These are phyloP conservation scores for Myocastor coypus DNA, from an alignment of 2,113 vertebrate genomes.

Conservation along the genomic window DNA sequence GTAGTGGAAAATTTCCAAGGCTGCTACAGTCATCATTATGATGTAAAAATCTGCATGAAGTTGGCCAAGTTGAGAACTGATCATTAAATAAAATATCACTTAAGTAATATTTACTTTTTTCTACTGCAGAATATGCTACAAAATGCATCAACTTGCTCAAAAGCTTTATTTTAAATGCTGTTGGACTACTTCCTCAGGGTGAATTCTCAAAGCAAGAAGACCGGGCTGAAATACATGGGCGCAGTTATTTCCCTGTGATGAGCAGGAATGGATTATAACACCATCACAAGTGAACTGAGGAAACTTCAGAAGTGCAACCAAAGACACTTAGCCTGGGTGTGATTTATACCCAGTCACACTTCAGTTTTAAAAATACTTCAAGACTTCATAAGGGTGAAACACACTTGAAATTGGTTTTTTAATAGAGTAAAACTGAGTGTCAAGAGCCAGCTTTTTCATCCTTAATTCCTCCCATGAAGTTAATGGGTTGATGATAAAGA, in stretches of 20 bases:
- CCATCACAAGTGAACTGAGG: neutral
- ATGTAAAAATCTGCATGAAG: neutral
- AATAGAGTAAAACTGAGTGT: neutral
- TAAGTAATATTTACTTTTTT: neutral
- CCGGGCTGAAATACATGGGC: neutral
- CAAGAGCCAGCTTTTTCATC: neutral
- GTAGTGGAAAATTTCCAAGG: neutral
- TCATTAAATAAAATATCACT: neutral
- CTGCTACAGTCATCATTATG: neutral
- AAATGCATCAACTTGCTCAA: neutral
- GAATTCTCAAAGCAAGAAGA: neutral
- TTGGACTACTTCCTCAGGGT: neutral
- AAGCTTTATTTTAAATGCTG: neutral
- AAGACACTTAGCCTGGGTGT: neutral
- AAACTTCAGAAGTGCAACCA: neutral
- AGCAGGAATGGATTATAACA: neutral
- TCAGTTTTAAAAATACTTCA: constrained; percentile 1
- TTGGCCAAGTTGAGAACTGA: neutral
- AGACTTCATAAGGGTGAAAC: neutral
- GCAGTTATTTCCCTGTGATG: neutral
- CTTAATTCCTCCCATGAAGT: neutral
- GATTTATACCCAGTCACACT: neutral
- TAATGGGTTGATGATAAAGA: neutral
- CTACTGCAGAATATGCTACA: neutral
- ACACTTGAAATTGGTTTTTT: neutral